A percentile compares a stretch with the other conserved stretches of the same genome.
phyloP scores from a whole-genome alignment of 2,888 invertebrate species.

The Platycheirus albimanus region DNA sequence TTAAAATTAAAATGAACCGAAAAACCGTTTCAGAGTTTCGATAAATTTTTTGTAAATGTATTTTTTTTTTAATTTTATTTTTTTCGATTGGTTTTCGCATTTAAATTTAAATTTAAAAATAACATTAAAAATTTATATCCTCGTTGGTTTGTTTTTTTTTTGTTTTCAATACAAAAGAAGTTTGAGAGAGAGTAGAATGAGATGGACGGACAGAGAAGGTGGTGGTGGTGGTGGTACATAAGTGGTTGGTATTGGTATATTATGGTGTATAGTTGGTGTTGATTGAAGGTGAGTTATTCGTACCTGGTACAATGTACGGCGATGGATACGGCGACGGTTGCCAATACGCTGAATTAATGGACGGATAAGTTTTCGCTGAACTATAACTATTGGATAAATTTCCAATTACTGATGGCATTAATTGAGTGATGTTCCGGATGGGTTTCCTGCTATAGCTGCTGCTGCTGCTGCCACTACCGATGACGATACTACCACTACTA shows the following conservation, averaged over 20 bases:
- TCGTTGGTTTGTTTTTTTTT: slow-evolving; percentile 42
- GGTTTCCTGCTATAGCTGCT: slow-evolving; percentile 74
- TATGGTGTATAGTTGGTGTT: no score
- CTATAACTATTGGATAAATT: slow-evolving; percentile 79
- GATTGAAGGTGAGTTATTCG: slow-evolving; percentile 71
- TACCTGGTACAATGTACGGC: slow-evolving; percentile 93
- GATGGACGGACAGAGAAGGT: slow-evolving; percentile 8
- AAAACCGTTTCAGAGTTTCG: slow-evolving; percentile 50
- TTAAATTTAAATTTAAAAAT: slow-evolving; percentile 73
- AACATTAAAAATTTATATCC: slow-evolving; percentile 69
- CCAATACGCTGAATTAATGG: slow-evolving; percentile 93
- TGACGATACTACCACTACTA: slow-evolving; percentile 58
- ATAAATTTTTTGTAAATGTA: slow-evolving; percentile 9
- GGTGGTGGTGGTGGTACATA: no score
- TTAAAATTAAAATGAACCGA: slow-evolving; percentile 20
- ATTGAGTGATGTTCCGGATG: slow-evolving; percentile 79
- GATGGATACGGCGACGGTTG: slow-evolving; percentile 90
- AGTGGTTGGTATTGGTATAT: slow-evolving; percentile 7
- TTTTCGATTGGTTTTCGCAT: slow-evolving; percentile 55
- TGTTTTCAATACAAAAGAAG: slow-evolving; percentile 5
- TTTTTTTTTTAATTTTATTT: slow-evolving; percentile 26
- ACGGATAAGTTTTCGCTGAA: slow-evolving; percentile 85
- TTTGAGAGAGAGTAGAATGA: background rate
- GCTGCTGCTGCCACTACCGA: slow-evolving; percentile 71
- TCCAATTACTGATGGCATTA: slow-evolving; percentile 82